Evolutionary conservation across 2,888 invertebrate species (phyloP).

Genomic region (Adela reaumurella): DNA sequence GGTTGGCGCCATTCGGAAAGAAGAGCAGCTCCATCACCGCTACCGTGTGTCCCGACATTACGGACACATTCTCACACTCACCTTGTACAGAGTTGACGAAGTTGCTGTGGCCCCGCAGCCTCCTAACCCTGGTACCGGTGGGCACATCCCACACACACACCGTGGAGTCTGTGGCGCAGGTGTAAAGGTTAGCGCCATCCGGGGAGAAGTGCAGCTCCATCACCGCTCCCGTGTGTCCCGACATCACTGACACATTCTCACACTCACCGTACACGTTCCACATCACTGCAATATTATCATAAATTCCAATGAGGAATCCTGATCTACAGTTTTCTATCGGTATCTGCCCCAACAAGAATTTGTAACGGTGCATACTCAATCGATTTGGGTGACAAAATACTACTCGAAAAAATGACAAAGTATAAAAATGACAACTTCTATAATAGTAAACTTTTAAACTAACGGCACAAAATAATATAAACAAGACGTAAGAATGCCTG

Average conservation of each 20-base stretch:
- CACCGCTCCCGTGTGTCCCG: slow-evolving; percentile 92
- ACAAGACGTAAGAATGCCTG: too few relatives aligned
- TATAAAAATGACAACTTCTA: too few relatives aligned
- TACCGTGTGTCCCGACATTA: slow-evolving; percentile 92
- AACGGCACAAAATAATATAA: too few relatives aligned
- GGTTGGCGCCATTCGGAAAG: slow-evolving; percentile 73
- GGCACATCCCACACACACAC: slow-evolving; percentile 94
- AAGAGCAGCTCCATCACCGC: slow-evolving; percentile 92
- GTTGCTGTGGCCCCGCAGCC: slow-evolving; percentile 77
- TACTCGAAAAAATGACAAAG: too few relatives aligned
- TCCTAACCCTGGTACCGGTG: slow-evolving; percentile 83
- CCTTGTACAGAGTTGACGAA: slow-evolving; percentile 73
- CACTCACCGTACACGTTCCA: slow-evolving; percentile 99
- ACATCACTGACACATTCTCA: slow-evolving; percentile 91
- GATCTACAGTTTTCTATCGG: too few relatives aligned
- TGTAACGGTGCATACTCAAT: too few relatives aligned
- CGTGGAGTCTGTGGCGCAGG: slow-evolving; percentile 93
- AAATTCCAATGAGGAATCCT: neutral
- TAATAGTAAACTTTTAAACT: too few relatives aligned
- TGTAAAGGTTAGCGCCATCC: slow-evolving; percentile 80
- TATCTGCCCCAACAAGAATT: too few relatives aligned
- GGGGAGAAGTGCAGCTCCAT: slow-evolving; percentile 89
- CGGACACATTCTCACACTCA: slow-evolving; percentile 84
- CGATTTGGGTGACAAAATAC: too few relatives aligned
- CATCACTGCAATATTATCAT: slow-evolving; percentile 69